Evolutionary conservation across 2,113 vertebrate species (phyloP).

Genomic region (Beaufortia kweichowensis): DNA sequence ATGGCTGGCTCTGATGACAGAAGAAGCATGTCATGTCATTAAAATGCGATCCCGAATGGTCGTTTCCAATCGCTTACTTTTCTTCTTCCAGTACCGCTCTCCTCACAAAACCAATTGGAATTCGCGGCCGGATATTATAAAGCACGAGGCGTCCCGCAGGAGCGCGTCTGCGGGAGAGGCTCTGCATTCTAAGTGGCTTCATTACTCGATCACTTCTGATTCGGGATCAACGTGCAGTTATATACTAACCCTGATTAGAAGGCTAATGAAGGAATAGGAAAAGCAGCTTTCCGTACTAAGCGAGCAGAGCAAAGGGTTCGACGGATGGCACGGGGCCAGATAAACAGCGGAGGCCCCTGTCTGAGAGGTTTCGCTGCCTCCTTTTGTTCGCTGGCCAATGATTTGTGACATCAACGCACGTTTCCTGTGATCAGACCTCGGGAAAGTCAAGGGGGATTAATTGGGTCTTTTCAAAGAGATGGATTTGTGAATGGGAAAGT

Average conservation of each 20-base stretch:
- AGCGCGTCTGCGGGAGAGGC: conserved; percentile 2
- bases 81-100: conserved; percentile 16
- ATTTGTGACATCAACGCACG: conserved; percentile 41
- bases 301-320: conserved; percentile 37
- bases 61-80: background rate
- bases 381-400: conserved; percentile 45
- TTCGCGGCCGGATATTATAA: conserved; percentile 34
- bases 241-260: conserved; percentile 48
- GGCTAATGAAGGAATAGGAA: conserved; percentile 52
- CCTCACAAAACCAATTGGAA: conserved; percentile 38
- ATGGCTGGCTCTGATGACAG: conserved; percentile 20
- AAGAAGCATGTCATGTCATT: conserved; percentile 44
- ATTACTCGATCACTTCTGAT: conserved; percentile 48
- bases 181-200: conserved; percentile 29
- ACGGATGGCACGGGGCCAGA: conserved; percentile 41
- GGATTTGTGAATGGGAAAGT: conserved; percentile 3
- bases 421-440: conserved; percentile 41
- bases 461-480: conserved; percentile 6
- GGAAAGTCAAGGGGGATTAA: conserved; percentile 39
- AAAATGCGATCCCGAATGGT: conserved; percentile 48
- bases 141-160: conserved; percentile 22
- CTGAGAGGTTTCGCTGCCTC: conserved; percentile 31
- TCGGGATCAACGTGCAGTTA: conserved; percentile 34
- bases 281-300: conserved; percentile 50
- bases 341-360: conserved; percentile 40